Percentiles rank a stretch among this genome's conserved stretches.
Conservation (phyloP, 2,888 invertebrate genomes). For the Folsomia candida region DNA sequence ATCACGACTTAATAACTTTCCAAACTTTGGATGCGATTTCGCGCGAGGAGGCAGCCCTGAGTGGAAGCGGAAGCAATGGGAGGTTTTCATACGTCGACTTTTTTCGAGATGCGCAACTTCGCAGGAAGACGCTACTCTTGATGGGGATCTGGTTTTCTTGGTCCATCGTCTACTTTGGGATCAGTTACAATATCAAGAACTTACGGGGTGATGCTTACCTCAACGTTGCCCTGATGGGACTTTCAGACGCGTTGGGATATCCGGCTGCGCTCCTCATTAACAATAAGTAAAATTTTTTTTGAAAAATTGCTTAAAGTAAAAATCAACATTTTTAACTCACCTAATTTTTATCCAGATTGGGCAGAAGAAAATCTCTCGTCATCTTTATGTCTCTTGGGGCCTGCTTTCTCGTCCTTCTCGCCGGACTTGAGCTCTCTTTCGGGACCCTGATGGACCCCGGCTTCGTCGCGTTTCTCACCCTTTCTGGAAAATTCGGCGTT, state of each 20-base stretch:
- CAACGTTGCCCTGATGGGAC: constrained; percentile 35
- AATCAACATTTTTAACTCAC: too few species aligned
- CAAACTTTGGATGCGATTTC: constrained; percentile 20
- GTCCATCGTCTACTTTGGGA: constrained; percentile 40
- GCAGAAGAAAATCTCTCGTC: constrained; percentile 38
- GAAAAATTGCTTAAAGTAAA: neutral
- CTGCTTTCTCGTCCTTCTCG: constrained; percentile 29
- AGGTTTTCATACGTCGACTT: constrained; percentile 34
- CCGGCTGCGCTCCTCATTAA: constrained; percentile 30
- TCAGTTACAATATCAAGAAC: constrained; percentile 43
- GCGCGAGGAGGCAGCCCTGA: neutral
- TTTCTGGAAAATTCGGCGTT: constrained; percentile 42
- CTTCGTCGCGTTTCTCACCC: constrained; percentile 26
- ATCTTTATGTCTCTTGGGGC: constrained; percentile 35
- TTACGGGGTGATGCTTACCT: constrained; percentile 31
- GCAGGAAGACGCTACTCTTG: constrained; percentile 33
- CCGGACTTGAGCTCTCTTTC: constrained; percentile 28
- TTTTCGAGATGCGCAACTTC: constrained; percentile 20
- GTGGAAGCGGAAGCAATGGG: neutral
- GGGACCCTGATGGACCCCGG: constrained; percentile 13
- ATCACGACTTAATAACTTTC: neutral
- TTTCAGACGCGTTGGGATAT: constrained; percentile 38
- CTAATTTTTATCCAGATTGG: constrained; percentile 28
- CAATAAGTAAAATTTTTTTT: constrained; percentile 25
- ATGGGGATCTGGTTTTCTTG: constrained; percentile 43